phyloP scores from a whole-genome alignment of 2,888 invertebrate species.

The Stegana nigrithorax region DNA sequence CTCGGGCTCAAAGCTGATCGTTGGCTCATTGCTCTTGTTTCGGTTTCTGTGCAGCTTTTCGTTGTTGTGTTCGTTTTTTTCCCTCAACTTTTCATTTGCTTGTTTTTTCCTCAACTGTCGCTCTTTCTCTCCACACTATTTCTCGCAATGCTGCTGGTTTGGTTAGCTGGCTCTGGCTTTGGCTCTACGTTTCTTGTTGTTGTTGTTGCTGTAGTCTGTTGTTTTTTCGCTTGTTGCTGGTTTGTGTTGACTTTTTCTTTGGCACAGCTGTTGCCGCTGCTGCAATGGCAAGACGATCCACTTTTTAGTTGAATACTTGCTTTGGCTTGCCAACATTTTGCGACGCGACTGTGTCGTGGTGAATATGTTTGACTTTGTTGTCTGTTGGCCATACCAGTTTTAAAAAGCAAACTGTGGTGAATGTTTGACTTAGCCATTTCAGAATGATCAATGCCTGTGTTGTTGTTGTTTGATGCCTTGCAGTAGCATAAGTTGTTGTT shows the following conservation, averaged over 20 bases:
- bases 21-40: conserved; percentile 2
- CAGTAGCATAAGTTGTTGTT: too few relatives aligned
- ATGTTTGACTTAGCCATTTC: too few relatives aligned
- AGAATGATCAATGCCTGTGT: too few relatives aligned
- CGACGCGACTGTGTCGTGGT: not conserved
- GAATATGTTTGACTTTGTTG: not conserved
- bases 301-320: not conserved
- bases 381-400: too few relatives aligned
- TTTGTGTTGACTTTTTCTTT: not conserved
- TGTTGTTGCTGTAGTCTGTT: not conserved
- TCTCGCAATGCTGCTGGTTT: not conserved
- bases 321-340: not conserved
- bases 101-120: not conserved
- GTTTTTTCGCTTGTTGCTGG: not conserved
- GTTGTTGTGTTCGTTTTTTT: not conserved
- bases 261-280: conserved; percentile 14
- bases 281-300: not conserved
- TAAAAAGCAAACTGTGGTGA: too few relatives aligned
- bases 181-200: not conserved
- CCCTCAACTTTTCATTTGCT: too few relatives aligned
- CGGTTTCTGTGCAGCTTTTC: not conserved
- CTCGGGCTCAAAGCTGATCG: not conserved
- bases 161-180: too few relatives aligned
- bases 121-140: not conserved
- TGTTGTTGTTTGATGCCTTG: too few relatives aligned